Conservation (phyloP, 2,888 invertebrate species). For the Tridacna crocea region DNA sequence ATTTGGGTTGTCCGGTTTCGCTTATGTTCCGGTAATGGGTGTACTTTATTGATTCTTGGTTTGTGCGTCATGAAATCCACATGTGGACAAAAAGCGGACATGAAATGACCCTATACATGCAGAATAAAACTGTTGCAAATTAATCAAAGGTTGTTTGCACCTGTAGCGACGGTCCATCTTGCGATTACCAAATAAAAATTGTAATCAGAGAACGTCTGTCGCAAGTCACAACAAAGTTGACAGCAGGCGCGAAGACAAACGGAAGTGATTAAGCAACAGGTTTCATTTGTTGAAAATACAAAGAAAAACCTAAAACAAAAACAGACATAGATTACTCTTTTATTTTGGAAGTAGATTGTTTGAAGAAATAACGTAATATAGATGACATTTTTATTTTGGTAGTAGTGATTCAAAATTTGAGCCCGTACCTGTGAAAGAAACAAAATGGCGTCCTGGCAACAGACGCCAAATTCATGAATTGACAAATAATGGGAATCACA, state of each 20-base stretch:
- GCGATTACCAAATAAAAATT: not conserved
- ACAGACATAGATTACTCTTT: not conserved
- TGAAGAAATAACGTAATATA: not conserved
- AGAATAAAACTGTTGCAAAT: too few relatives aligned
- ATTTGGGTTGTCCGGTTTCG: too few relatives aligned
- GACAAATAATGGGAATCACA: not conserved
- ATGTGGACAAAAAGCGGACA: too few relatives aligned
- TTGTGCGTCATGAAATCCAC: too few relatives aligned
- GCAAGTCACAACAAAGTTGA: constrained; percentile 63
- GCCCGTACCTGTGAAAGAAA: not conserved
- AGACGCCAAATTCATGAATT: constrained; percentile 51
- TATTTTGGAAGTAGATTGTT: not conserved
- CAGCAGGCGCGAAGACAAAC: constrained; percentile 56
- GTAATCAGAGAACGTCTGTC: not conserved
- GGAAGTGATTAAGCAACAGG: constrained; percentile 27
- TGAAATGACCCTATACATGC: too few relatives aligned
- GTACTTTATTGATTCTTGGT: too few relatives aligned
- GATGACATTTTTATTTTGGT: not conserved
- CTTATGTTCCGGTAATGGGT: too few relatives aligned
- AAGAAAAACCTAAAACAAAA: not conserved
- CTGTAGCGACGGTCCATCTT: constrained; percentile 19
- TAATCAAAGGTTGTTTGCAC: not conserved
- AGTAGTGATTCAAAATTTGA: not conserved
- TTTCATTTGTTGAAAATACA: not conserved
- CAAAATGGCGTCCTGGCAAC: constrained; percentile 80